Evolutionary conservation across 1,140 invertebrate species (phyloP).

Genomic region (Periplaneta americana): DNA sequence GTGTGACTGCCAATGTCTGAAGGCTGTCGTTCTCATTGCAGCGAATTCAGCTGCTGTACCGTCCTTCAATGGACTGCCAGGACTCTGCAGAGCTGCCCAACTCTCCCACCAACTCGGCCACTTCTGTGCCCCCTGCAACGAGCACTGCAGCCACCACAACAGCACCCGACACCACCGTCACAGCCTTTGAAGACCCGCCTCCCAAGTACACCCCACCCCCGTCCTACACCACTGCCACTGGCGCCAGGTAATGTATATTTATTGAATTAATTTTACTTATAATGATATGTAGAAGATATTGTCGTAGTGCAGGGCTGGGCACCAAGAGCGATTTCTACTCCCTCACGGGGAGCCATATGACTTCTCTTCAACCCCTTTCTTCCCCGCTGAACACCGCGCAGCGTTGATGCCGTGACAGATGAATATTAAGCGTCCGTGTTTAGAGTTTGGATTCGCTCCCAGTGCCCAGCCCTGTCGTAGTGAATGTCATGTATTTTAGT

Average conservation of each 20-base stretch:
- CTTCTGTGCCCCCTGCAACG: conserved; percentile 30
- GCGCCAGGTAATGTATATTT: conserved; percentile 45
- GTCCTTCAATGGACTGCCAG: conserved; percentile 31
- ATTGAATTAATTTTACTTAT: conserved; percentile 6
- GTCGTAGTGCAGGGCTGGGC: no score
- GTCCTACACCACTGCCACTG: conserved; percentile 86
- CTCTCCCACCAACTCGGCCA: conserved; percentile 18
- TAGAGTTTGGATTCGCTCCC: no score
- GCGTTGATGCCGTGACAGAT: no score
- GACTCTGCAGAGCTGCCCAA: conserved; percentile 26
- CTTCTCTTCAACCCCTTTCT: no score
- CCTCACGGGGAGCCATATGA: no score
- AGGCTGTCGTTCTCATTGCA: neutral
- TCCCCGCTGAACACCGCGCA: no score
- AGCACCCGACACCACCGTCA: conserved; percentile 15
- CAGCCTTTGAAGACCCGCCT: conserved; percentile 68
- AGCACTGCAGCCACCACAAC: conserved; percentile 24
- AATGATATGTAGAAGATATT: no score
- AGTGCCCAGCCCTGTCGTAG: no score
- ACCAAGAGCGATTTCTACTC: no score
- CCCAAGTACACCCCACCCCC: conserved; percentile 91
- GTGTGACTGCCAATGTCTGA: no score
- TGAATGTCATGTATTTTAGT: no score
- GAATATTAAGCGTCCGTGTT: no score
- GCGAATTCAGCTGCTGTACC: conserved; percentile 62